Evolutionary conservation across 2,113 vertebrate genomes (phyloP), one percentile per base, ranked within the genome.

Genomic region (Oreochromis niloticus): DNA sequence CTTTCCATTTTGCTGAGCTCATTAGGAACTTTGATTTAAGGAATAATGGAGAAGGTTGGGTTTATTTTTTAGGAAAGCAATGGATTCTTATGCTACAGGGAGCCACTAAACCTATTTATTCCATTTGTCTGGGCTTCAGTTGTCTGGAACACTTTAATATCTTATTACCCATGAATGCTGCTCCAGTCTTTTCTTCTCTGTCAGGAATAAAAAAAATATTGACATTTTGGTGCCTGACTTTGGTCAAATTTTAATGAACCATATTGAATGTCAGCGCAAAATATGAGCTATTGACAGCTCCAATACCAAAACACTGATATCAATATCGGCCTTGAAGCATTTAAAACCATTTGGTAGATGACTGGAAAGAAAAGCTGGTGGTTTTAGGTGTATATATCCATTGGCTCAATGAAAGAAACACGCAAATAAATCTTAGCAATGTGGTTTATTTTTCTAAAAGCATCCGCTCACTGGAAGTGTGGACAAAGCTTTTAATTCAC

Each of bases 271-370:
- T 85, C 57, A 11, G 17, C 6, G 8, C 24, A 89, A 88, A 90
- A 89, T 68, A 81, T 63, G 52, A 92, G 86, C 85, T 22, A 82
- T 55, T 78, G 85, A 84, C 57, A 84, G 71, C 52, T 81, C 48
- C 71, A 81, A n/a, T 52, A 61, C 22, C 66, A 90, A 89, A 86
- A 75, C 10, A 88, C 2, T 30, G 75, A 66, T 89, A 87, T 87
- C 85, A 61, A 56, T 71, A 52, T 91, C 36, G 32, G 80, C 91
- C 56, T 89, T 90, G 83, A 85, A 89, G 22, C 81, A 39, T 83
- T 80, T 80, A 19, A 91, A 90, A 83, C 90, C 7, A 75, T 75
- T 90, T 79, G n/a, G n/a, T 17, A 82, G 87, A 73, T 55, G 71
- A 86, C 59, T 83, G 13, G 39, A 63, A 87, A 85, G 75, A 78